A percentile compares a stretch with the other conserved stretches of the same genome.
Evolutionary conservation across 2,113 vertebrate genomes (phyloP).

Genomic region (Cromileptes altivelis): DNA sequence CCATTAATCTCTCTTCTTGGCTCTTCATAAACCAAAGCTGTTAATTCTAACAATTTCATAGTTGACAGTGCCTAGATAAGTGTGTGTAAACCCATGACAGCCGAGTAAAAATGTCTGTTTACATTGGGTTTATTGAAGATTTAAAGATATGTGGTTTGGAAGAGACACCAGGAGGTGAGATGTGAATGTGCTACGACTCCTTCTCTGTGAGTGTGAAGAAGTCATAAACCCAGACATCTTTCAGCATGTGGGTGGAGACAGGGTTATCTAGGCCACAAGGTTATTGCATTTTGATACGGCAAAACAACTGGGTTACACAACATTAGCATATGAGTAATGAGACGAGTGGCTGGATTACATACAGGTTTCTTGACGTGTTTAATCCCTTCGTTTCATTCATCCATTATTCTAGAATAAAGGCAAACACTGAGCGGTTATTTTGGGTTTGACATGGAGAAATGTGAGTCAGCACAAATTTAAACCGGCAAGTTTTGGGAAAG

Average conservation of each 20-base stretch:
- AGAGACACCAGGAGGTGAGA: background rate
- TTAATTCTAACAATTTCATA: background rate
- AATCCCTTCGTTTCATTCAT: background rate
- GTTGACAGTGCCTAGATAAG: background rate
- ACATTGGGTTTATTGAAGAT: background rate
- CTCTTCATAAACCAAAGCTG: background rate
- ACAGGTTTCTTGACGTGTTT: slow-evolving; percentile 2
- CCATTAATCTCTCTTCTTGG: slow-evolving; percentile 5
- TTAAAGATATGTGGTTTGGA: slow-evolving; percentile 3
- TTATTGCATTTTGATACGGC: slow-evolving; percentile 36
- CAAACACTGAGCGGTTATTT: background rate
- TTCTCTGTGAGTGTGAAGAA: background rate
- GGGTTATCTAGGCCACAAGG: slow-evolving; percentile 35
- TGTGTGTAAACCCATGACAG: background rate
- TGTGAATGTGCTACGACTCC: background rate
- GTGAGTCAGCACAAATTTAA: slow-evolving; percentile 3
- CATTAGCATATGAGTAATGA: slow-evolving; percentile 33
- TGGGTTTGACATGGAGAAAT: background rate
- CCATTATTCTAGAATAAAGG: background rate
- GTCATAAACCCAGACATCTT: background rate
- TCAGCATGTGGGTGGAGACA: slow-evolving; percentile 21
- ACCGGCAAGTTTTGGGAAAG: background rate
- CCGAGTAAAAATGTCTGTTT: slow-evolving; percentile 8
- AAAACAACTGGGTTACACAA: slow-evolving; percentile 48
- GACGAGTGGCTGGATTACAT: slow-evolving; percentile 16